These are phyloP conservation scores for Drosophila anomalipes DNA, from an alignment of 2,888 invertebrate species.

Conservation along the genomic window DNA sequence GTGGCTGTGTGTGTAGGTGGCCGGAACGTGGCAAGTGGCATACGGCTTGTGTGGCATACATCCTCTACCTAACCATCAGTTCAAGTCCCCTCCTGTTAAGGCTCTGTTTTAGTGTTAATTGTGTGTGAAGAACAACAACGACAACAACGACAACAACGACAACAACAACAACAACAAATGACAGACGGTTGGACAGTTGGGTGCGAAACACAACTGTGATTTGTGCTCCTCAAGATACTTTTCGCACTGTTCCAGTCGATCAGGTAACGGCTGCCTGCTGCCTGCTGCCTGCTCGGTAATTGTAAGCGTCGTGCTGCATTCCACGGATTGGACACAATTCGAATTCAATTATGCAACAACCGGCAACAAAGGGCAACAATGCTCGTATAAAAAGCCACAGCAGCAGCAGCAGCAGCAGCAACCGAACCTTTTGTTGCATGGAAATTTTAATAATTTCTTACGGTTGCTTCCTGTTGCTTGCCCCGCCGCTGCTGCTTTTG, in stretches of 20 bases:
- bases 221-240: conserved; percentile 35
- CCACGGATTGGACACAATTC: conserved; percentile 26
- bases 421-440: conserved; percentile 24
- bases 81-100: conserved; percentile 50
- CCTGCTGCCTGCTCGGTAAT: conserved; percentile 7
- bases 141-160: conserved; percentile 54
- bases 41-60: conserved; percentile 20
- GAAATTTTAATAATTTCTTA: conserved; percentile 52
- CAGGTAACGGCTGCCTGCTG: background rate
- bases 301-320: conserved; percentile 14
- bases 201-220: conserved; percentile 34
- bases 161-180: conserved; percentile 55
- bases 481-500: conserved; percentile 12
- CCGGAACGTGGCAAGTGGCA: conserved; percentile 33
- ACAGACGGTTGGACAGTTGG: conserved; percentile 24
- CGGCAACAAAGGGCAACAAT: conserved; percentile 23
- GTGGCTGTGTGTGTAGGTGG: conserved; percentile 21
- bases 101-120: conserved; percentile 73
- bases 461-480: conserved; percentile 23
- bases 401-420: conserved; percentile 7
- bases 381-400: conserved; percentile 1
- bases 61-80: conserved; percentile 22
- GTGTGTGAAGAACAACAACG: conserved; percentile 71
- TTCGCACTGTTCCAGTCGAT: background rate
- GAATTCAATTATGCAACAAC: conserved; percentile 50